Percentiles rank a stretch among this genome's conserved stretches.
Conservation (phyloP, 2,113 vertebrate genomes). For the Melanerpes formicivorus region DNA sequence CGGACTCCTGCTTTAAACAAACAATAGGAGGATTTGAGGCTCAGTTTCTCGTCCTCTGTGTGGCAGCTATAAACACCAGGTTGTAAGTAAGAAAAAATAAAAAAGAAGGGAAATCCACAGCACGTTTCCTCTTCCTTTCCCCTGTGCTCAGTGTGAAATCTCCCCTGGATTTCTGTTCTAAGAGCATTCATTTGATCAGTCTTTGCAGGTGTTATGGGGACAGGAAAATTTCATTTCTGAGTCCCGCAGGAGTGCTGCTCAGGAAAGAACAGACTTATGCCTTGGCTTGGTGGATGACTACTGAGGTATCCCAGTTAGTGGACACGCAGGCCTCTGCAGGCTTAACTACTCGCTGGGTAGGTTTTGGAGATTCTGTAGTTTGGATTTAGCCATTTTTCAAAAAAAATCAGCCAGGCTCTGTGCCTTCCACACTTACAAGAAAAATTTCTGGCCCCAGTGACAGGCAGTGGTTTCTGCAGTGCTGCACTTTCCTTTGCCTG, state of each 20-base stretch:
- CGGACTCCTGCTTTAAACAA: conserved; percentile 11
- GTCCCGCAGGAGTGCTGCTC: background rate
- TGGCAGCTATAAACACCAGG: background rate
- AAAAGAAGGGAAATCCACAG: background rate
- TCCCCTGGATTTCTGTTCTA: background rate
- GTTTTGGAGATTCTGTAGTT: background rate
- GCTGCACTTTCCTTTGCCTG: fast-evolving
- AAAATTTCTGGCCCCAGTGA: background rate
- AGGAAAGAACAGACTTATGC: background rate
- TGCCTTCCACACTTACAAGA: background rate
- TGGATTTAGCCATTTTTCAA: background rate
- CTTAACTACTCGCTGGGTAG: background rate
- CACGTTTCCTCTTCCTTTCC: background rate
- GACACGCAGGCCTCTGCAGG: background rate
- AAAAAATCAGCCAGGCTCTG: background rate
- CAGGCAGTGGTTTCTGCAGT: background rate
- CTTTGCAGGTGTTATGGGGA: background rate
- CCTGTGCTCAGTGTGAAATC: background rate
- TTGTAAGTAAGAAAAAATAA: background rate
- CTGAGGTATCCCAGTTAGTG: background rate
- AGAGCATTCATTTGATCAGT: background rate
- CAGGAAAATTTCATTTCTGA: background rate
- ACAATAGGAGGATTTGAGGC: conserved; percentile 18
- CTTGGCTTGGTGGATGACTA: background rate
- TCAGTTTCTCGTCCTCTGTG: background rate